Evolutionary conservation across 2,797 vertebrate species (phyloP), one percentile per base, ranked within the genome.

Genomic region (Spinibarbus caldwelli): DNA sequence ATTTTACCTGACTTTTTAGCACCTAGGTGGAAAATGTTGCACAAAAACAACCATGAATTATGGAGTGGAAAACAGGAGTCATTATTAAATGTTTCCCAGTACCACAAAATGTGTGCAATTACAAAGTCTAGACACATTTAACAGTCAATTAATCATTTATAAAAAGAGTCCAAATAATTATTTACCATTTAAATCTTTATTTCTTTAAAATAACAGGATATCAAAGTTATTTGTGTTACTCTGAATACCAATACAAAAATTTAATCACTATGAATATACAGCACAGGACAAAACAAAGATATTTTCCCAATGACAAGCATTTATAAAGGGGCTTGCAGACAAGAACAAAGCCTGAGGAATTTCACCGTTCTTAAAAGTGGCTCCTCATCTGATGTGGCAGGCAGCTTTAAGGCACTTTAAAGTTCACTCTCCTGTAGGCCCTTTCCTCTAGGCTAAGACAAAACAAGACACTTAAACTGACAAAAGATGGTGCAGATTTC

Each of bases 201-300:
- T 98, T 97, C 90, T 91, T 97, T 97, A 97, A 98, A 98, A 98
- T 97, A 97, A 96, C 95, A 95, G 82, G 91, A 94, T 96, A 95
- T 95, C 95, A 97, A 97, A 97, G 94, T 91, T 91, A 90, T 90
- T 94, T 95, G 92, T 93, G 91, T 96, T 96, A 95, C 96, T 92
- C 97, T 96, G 97, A 94, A 94, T 94, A 94, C 90, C 94, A 93
- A 90, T 95, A 95, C 90, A 95, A 95, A 94, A 86, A 87, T 49
- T 93, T 92, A 92, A 92, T 95, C 93, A 93, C 94, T 96, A 96
- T 94, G 96, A 95, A 96, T 96, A 96, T 95, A 96, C 95, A 96
- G 93, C 94, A 92, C 87, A 97, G 94, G 94, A 94, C 92, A 91
- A 93, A 90, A n/a, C n/a, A n/a, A 93, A 89, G 89, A 88, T 83